Evolutionary conservation across 2,797 vertebrate species (phyloP).

Genomic region (Cryptoblepharus egeriae): DNA sequence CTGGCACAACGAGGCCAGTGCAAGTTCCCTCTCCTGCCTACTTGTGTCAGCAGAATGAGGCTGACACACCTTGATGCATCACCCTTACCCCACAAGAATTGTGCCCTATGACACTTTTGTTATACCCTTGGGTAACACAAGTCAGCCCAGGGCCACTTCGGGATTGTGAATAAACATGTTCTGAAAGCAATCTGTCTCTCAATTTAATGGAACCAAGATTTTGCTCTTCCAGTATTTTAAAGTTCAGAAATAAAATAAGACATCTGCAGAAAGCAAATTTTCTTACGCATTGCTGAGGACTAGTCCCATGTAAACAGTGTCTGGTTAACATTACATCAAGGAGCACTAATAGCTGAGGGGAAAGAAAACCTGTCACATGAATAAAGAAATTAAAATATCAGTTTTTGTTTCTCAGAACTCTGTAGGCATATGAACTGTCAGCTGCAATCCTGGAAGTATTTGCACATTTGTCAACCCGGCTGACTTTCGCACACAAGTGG

Average conservation of each 20-base stretch:
- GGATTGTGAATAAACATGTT: not conserved
- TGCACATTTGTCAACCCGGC: not conserved
- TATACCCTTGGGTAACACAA: too few relatives aligned
- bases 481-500: conserved; percentile 16
- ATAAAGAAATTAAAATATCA: conserved; percentile 25
- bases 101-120: too few relatives aligned
- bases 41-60: too few relatives aligned
- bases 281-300: conserved; percentile 28
- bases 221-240: not conserved
- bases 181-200: not conserved
- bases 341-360: not conserved
- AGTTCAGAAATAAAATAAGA: not conserved
- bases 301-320: conserved; percentile 17
- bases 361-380: conserved; percentile 4
- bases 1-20: too few relatives aligned
- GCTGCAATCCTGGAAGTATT: not conserved
- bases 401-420: conserved; percentile 4
- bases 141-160: too few relatives aligned
- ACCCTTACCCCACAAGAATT: too few relatives aligned
- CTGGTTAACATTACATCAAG: not conserved
- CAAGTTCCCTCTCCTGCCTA: too few relatives aligned
- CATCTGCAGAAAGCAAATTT: conserved; percentile 14
- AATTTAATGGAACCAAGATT: not conserved
- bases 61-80: too few relatives aligned
- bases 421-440: not conserved